A percentile compares a stretch with the other conserved stretches of the same genome.
These are phyloP conservation scores for Amyelois transitella DNA, from an alignment of 1,140 invertebrate genomes.

Conservation along the genomic window DNA sequence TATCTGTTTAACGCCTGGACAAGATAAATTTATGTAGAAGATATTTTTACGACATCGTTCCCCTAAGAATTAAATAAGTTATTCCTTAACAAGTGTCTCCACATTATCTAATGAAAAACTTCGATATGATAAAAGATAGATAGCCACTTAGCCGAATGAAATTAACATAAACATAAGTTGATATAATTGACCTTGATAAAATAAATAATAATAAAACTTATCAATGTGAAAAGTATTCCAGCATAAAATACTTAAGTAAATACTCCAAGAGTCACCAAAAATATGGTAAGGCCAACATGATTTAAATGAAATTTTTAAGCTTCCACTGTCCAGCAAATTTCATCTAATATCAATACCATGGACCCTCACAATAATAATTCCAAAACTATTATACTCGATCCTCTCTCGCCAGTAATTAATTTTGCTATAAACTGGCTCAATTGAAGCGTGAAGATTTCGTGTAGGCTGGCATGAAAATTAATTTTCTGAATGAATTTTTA, in stretches of 20 bases:
- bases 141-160: too few species aligned
- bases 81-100: too few species aligned
- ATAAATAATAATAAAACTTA: too few species aligned
- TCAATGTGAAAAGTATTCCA: too few species aligned
- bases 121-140: too few species aligned
- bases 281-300: not conserved
- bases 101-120: too few species aligned
- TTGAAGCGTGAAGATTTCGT: slow-evolving; percentile 68
- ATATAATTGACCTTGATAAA: too few species aligned
- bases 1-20: slow-evolving; percentile 1
- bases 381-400: slow-evolving; percentile 70
- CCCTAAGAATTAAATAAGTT: too few species aligned
- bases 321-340: not conserved
- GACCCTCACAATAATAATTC: slow-evolving; percentile 70
- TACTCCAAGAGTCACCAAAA: not conserved
- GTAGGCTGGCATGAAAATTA: slow-evolving; percentile 37
- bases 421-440: slow-evolving; percentile 69
- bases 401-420: slow-evolving; percentile 68
- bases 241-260: too few species aligned
- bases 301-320: too few species aligned
- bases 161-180: too few species aligned
- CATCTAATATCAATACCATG: not conserved
- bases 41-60: not conserved
- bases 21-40: not conserved
- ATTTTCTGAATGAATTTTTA: not conserved